These are phyloP conservation scores for Falco cherrug DNA, from an alignment of 2,797 vertebrate species.

Conservation along the genomic window DNA sequence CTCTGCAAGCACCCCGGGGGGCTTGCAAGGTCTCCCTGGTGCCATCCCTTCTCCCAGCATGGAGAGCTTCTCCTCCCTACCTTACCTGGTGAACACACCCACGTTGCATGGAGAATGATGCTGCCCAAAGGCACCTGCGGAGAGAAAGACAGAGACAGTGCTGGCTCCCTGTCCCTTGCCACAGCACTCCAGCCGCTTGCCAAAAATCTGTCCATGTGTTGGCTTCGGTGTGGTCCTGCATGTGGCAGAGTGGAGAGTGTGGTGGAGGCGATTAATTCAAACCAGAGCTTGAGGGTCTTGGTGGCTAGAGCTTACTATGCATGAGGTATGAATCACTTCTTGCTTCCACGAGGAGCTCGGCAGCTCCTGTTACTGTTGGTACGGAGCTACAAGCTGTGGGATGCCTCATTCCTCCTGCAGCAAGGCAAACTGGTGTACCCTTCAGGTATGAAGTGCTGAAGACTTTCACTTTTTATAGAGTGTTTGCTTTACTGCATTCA, in stretches of 20 bases:
- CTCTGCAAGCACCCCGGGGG: neutral
- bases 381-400: neutral
- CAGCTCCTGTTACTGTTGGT: neutral
- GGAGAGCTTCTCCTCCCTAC: neutral
- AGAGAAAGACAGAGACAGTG: neutral
- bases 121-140: neutral
- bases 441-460: neutral
- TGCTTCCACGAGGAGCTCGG: neutral
- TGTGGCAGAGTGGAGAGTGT: neutral
- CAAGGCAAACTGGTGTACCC: neutral
- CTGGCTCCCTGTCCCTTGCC: neutral
- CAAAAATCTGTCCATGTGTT: neutral
- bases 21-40: accelerated
- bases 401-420: neutral
- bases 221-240: neutral
- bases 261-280: neutral
- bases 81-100: neutral
- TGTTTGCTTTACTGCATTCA: neutral
- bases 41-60: neutral
- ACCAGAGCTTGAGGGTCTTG: neutral
- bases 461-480: neutral
- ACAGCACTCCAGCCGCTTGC: accelerated
- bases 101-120: neutral
- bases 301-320: neutral
- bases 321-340: neutral